Percentiles rank a stretch among this genome's conserved stretches.
phyloP scores from a whole-genome alignment of 2,888 invertebrate genomes.

The Axea sp. region DNA sequence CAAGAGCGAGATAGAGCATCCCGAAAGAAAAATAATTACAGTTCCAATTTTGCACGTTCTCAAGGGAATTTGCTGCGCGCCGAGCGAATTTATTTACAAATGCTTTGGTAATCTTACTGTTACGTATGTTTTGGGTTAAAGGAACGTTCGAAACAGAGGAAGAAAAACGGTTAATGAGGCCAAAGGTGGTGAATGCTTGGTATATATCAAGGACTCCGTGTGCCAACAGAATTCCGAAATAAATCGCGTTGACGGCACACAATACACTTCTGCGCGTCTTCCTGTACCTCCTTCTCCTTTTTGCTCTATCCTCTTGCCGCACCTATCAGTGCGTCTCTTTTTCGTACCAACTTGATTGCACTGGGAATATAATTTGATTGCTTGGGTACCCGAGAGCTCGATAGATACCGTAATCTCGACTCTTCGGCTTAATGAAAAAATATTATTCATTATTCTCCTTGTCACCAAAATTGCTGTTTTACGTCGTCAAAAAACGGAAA shows the following conservation, averaged over 20 bases:
- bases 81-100: conserved; percentile 67
- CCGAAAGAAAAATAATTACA: conserved; percentile 70
- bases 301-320: conserved; percentile 17
- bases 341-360: conserved; percentile 72
- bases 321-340: conserved; percentile 59
- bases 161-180: conserved; percentile 58
- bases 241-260: conserved; percentile 61
- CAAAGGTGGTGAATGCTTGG: conserved; percentile 43
- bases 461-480: conserved; percentile 64
- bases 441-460: conserved; percentile 72
- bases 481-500: no score
- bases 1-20: conserved; percentile 49
- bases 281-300: conserved; percentile 4
- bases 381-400: conserved; percentile 68
- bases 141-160: conserved; percentile 46
- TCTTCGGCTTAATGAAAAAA: conserved; percentile 73
- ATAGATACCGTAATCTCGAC: conserved; percentile 72
- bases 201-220: conserved; percentile 61
- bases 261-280: conserved; percentile 48
- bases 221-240: conserved; percentile 65
- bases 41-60: conserved; percentile 65
- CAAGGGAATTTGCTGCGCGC: conserved; percentile 59
- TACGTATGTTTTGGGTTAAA: conserved; percentile 49
- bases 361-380: conserved; percentile 78
- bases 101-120: conserved; percentile 63